Evolutionary conservation across 2,888 invertebrate genomes (phyloP).

Genomic region (Megaustenia siamemsis): DNA sequence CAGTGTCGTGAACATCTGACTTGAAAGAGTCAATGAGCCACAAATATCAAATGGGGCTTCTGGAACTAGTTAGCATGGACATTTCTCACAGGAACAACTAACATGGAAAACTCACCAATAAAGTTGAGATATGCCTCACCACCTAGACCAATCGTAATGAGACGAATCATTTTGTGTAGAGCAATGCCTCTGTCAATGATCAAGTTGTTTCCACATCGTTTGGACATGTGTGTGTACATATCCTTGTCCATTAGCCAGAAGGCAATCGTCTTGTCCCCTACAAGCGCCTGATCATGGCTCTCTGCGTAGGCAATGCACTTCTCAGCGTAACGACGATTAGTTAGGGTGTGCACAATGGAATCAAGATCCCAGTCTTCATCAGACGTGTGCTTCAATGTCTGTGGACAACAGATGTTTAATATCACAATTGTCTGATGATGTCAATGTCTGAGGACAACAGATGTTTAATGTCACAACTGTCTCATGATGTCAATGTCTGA

Average conservation of each 20-base stretch:
- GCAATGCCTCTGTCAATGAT: conserved; percentile 95
- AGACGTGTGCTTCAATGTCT: conserved; percentile 81
- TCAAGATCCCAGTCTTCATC: conserved; percentile 98
- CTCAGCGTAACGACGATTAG: conserved; percentile 96
- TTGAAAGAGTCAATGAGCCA: no score
- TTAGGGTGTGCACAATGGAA: conserved; percentile 93
- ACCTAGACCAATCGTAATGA: conserved; percentile 95
- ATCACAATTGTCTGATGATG: no score
- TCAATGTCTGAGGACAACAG: no score
- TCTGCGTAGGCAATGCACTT: conserved; percentile 98
- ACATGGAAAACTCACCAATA: conserved; percentile 86
- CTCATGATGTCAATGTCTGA: no score
- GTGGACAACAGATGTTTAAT: conserved; percentile 32
- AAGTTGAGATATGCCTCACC: conserved; percentile 99
- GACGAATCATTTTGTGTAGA: conserved; percentile 96
- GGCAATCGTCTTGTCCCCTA: conserved; percentile 96
- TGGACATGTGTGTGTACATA: conserved; percentile 98
- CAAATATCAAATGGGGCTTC: no score
- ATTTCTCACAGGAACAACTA: conserved; percentile 85
- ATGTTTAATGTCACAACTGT: no score
- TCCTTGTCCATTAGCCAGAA: conserved; percentile 99
- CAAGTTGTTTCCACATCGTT: conserved; percentile 79
- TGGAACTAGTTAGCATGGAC: no score
- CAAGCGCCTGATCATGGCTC: conserved; percentile 94
- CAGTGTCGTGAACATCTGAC: no score